Evolutionary conservation across 1,140 invertebrate species (phyloP).

Genomic region (Drosophila pseudoobscura): DNA sequence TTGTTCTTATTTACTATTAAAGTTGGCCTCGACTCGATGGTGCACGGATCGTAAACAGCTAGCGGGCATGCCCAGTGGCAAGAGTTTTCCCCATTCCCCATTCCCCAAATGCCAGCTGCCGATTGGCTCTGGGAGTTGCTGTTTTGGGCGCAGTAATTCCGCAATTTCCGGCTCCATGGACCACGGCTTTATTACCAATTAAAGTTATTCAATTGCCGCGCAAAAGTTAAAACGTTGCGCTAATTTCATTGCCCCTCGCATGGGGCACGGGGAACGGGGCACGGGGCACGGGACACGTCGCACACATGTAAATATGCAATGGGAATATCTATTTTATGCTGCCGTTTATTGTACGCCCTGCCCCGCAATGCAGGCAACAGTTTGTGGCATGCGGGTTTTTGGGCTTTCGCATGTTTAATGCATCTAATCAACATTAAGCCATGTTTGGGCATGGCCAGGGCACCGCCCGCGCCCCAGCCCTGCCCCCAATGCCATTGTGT

Average conservation of each 20-base stretch:
- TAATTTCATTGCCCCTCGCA: conserved; percentile 55
- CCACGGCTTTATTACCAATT: conserved; percentile 66
- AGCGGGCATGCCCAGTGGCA: conserved; percentile 41
- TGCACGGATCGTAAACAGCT: conserved; percentile 61
- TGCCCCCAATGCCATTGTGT: conserved; percentile 40
- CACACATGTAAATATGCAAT: conserved; percentile 19
- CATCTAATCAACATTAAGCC: conserved; percentile 78
- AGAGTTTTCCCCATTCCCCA: conserved; percentile 17
- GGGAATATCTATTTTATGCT: conserved; percentile 53
- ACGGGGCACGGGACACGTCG: no score
- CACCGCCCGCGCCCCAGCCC: conserved; percentile 11
- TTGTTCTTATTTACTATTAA: conserved; percentile 80
- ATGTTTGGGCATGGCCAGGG: conserved; percentile 54
- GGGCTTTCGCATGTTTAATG: conserved; percentile 74
- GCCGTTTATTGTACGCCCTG: conserved; percentile 54
- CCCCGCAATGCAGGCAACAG: conserved; percentile 38
- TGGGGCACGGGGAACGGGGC: no score
- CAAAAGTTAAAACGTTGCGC: conserved; percentile 65
- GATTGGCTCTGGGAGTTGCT: conserved; percentile 42
- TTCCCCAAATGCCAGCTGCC: conserved; percentile 45
- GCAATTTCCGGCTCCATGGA: conserved; percentile 55
- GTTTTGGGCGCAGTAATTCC: conserved; percentile 44
- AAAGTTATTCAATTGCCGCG: conserved; percentile 76
- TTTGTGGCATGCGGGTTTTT: conserved; percentile 37
- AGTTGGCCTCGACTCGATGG: conserved; percentile 37